These are phyloP conservation scores for Ischnus inquisitorius DNA, from an alignment of 2,888 invertebrate species.

Conservation along the genomic window DNA sequence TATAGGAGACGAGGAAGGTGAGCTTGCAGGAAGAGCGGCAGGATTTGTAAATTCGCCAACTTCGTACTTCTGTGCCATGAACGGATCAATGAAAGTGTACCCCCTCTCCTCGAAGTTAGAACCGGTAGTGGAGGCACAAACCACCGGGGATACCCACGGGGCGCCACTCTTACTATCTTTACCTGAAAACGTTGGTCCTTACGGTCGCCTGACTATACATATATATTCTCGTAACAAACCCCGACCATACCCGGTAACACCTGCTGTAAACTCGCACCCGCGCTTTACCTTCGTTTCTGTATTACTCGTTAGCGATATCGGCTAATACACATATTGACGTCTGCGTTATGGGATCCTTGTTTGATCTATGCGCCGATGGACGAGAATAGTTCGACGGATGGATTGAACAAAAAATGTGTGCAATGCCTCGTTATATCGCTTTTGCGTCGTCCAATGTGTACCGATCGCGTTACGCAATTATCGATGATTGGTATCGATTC, in stretches of 20 bases:
- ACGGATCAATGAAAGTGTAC: constrained; percentile 84
- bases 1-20: constrained; percentile 27
- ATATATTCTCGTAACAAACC: constrained; percentile 2
- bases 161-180: constrained; percentile 76
- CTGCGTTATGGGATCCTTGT: constrained; percentile 38
- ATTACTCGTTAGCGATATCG: constrained; percentile 1
- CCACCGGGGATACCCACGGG: constrained; percentile 74
- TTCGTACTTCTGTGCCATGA: constrained; percentile 78
- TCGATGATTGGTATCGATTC: not conserved
- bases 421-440: not conserved
- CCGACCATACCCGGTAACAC: constrained; percentile 11
- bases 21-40: constrained; percentile 66
- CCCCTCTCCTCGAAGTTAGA: constrained; percentile 62
- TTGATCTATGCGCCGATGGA: constrained; percentile 34
- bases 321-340: constrained; percentile 31
- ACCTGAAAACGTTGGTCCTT: constrained; percentile 71
- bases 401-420: not conserved
- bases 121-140: constrained; percentile 66
- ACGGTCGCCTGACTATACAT: not conserved
- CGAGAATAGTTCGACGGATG: not conserved
- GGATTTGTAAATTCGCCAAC: constrained; percentile 77
- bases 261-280: constrained; percentile 1
- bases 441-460: not conserved
- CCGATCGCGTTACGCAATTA: not conserved
- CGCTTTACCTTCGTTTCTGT: constrained; percentile 10